Conservation (phyloP, 2,797 vertebrate genomes). For the Cynodonichthys magdalenae region DNA sequence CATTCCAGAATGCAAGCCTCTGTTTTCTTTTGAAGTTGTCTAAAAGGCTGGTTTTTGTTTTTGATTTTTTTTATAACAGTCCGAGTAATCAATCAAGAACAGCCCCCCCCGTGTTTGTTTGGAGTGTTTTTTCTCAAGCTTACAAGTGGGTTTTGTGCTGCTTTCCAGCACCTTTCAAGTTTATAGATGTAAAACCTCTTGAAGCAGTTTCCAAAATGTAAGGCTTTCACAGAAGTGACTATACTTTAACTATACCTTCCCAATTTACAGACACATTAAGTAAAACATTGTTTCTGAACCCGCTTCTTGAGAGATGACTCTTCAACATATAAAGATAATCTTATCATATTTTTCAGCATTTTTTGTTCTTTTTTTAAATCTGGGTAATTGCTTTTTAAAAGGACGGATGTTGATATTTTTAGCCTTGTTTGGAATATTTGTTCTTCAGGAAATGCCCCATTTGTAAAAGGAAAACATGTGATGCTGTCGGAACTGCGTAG, state of each 20-base stretch:
- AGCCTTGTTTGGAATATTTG: conserved; percentile 43
- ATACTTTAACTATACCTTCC: no score
- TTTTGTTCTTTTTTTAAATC: conserved; percentile 4
- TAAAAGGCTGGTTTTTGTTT: background rate
- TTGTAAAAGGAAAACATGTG: conserved; percentile 34
- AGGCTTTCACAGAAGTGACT: no score
- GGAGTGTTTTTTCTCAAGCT: conserved; percentile 8
- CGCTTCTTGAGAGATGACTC: no score
- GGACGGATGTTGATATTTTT: conserved; percentile 40
- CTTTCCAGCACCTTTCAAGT: conserved; percentile 20
- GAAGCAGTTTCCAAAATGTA: no score
- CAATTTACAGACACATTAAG: no score
- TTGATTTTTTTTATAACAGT: conserved; percentile 11
- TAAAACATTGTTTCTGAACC: no score
- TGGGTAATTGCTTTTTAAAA: background rate
- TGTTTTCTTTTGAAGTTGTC: background rate
- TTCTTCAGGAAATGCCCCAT: conserved; percentile 67
- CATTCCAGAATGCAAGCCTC: background rate
- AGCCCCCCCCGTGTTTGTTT: background rate
- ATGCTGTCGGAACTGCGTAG: no score
- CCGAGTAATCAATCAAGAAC: background rate
- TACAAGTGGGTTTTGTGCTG: conserved; percentile 8
- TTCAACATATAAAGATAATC: background rate
- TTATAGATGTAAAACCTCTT: conserved; percentile 31
- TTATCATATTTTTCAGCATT: no score